Evolutionary conservation across 2,797 vertebrate genomes (phyloP).

Genomic region (Threskiornis aethiopicus): DNA sequence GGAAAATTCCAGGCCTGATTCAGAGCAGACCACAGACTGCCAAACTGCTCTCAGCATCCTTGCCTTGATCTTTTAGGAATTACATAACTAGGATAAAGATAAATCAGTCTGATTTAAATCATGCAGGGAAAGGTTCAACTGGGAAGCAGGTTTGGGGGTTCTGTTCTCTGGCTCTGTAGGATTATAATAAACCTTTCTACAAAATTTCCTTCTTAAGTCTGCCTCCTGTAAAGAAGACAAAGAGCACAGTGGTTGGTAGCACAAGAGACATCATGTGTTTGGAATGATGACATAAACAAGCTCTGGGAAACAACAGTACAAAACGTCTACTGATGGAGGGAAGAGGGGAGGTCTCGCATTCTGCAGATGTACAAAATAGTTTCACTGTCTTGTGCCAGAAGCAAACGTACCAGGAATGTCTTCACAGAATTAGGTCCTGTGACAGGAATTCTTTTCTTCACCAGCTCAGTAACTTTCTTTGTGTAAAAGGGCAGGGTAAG

Average conservation of each 20-base stretch:
- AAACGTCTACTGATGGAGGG: background rate
- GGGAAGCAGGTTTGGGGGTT: background rate
- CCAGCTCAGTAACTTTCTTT: slow-evolving; percentile 3
- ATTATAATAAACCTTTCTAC: background rate
- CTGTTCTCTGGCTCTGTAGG: background rate
- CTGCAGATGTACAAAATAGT: background rate
- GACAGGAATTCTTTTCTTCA: background rate
- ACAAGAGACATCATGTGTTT: slow-evolving; percentile 2
- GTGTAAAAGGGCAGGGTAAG: background rate
- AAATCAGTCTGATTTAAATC: background rate
- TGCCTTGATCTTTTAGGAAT: background rate
- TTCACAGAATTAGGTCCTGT: background rate
- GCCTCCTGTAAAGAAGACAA: background rate
- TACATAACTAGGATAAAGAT: background rate
- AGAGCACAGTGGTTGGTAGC: background rate
- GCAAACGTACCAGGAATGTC: background rate
- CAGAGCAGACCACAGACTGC: background rate
- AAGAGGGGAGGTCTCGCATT: background rate
- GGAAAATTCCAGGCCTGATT: background rate
- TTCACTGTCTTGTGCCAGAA: background rate
- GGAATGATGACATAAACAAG: background rate
- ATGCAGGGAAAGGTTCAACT: background rate
- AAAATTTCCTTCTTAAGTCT: background rate
- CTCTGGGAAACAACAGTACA: background rate
- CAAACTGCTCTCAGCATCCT: background rate